Conservation (phyloP, 2,888 invertebrate genomes). For the Mythimna impura region DNA sequence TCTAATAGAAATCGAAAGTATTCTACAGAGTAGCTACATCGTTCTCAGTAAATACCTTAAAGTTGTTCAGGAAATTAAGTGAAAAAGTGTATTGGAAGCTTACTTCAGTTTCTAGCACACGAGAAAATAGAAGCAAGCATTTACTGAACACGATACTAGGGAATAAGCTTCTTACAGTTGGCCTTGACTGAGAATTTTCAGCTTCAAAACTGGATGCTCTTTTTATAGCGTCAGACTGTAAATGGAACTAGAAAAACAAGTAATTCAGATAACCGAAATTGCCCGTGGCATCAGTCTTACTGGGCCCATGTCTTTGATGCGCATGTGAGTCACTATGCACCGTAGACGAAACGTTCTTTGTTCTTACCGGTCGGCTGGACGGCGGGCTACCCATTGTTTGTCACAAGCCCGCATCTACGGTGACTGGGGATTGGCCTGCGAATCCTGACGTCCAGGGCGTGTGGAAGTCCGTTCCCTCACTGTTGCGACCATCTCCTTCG, state of each 20-base stretch:
- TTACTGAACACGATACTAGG: constrained; percentile 11
- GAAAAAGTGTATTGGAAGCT: constrained; percentile 35
- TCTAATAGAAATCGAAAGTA: constrained; percentile 49
- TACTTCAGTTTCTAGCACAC: constrained; percentile 21
- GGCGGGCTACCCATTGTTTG: too few relatives aligned
- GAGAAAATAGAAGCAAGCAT: constrained; percentile 31
- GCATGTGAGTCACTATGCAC: too few relatives aligned
- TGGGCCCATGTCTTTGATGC: too few relatives aligned
- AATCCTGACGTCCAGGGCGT: too few relatives aligned
- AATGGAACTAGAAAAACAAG: background rate
- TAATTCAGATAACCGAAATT: too few relatives aligned
- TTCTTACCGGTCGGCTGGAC: too few relatives aligned
- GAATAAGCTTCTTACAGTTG: constrained; percentile 10
- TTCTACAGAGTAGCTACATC: constrained; percentile 44
- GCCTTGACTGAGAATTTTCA: background rate
- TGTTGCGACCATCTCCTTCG: too few relatives aligned
- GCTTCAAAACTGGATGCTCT: background rate
- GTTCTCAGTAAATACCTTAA: constrained; percentile 28
- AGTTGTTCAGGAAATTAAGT: constrained; percentile 50
- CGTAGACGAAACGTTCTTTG: too few relatives aligned
- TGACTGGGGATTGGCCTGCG: too few relatives aligned
- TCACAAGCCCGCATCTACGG: too few relatives aligned
- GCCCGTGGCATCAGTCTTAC: too few relatives aligned
- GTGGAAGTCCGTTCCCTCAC: too few relatives aligned
- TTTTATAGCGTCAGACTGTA: background rate